These are phyloP conservation scores for Lamellibrachia satsuma DNA, from an alignment of 2,888 invertebrate species.

Conservation along the genomic window DNA sequence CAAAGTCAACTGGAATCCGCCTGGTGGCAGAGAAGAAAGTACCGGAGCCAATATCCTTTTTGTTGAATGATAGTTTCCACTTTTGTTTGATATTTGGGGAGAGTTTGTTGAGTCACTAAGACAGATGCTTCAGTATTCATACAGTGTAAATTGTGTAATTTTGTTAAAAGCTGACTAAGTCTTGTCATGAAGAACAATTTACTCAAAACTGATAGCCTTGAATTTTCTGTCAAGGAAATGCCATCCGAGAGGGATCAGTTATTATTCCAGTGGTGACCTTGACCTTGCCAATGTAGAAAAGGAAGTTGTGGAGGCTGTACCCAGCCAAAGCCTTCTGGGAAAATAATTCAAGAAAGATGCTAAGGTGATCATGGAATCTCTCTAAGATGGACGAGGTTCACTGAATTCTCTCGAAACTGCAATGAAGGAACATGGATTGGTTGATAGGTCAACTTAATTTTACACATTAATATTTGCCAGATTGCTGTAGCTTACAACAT, in stretches of 20 bases:
- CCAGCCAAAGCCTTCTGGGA: conserved; percentile 87
- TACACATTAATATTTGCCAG: not conserved
- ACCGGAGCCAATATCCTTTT: conserved; percentile 74
- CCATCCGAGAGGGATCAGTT: not conserved
- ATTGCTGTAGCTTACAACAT: not conserved
- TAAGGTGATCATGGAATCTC: conserved; percentile 76
- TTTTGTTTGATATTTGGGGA: not conserved
- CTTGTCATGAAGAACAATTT: no score
- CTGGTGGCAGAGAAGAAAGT: conserved; percentile 92
- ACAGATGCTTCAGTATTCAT: not conserved
- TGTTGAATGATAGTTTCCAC: not conserved
- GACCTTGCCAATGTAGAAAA: not conserved
- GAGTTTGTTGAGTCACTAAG: not conserved
- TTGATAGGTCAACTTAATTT: not conserved
- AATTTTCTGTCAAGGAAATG: not conserved
- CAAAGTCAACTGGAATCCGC: conserved; percentile 89
- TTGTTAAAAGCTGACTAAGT: no score
- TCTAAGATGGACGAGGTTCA: conserved; percentile 39
- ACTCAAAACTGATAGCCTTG: no score
- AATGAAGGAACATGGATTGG: conserved; percentile 72
- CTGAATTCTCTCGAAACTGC: conserved; percentile 38
- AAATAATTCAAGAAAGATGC: conserved; percentile 94
- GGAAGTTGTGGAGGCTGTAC: conserved; percentile 46
- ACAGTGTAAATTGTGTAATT: no score
- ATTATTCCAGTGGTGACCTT: conserved; percentile 6